Conservation (phyloP, 2,888 invertebrate species). For the Agrochola macilenta region DNA sequence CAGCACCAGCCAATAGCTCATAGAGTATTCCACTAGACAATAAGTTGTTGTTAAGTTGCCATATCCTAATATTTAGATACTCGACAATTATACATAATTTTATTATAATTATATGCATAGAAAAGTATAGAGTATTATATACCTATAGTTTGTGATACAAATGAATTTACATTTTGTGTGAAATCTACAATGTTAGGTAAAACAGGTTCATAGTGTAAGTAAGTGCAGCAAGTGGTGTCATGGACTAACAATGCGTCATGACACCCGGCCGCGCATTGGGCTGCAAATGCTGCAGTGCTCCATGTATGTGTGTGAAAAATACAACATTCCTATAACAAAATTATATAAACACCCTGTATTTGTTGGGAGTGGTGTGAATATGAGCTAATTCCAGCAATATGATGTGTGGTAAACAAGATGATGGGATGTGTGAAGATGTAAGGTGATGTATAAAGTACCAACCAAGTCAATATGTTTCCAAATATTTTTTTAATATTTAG, state of each 20-base stretch:
- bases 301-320: background rate
- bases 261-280: background rate
- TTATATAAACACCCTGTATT: background rate
- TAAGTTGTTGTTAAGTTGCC: constrained; percentile 90
- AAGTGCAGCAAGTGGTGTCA: constrained; percentile 17
- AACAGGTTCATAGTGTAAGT: constrained; percentile 70
- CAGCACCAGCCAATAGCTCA: constrained; percentile 63
- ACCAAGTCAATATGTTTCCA: background rate
- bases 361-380: background rate
- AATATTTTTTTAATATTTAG: background rate
- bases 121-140: constrained; percentile 85
- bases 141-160: constrained; percentile 89
- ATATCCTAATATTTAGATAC: constrained; percentile 90
- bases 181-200: constrained; percentile 80
- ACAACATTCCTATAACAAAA: constrained; percentile 36
- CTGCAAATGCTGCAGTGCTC: background rate
- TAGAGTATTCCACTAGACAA: constrained; percentile 89
- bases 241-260: background rate
- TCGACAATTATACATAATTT: constrained; percentile 86
- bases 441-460: background rate
- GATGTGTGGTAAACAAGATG: background rate
- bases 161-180: constrained; percentile 89
- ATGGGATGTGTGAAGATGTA: background rate
- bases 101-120: constrained; percentile 79
- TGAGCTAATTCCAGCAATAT: background rate